Percentiles rank a stretch among this genome's conserved stretches.
These are phyloP conservation scores for Ctenicera cuprea DNA, from an alignment of 2,888 invertebrate genomes.

Conservation along the genomic window DNA sequence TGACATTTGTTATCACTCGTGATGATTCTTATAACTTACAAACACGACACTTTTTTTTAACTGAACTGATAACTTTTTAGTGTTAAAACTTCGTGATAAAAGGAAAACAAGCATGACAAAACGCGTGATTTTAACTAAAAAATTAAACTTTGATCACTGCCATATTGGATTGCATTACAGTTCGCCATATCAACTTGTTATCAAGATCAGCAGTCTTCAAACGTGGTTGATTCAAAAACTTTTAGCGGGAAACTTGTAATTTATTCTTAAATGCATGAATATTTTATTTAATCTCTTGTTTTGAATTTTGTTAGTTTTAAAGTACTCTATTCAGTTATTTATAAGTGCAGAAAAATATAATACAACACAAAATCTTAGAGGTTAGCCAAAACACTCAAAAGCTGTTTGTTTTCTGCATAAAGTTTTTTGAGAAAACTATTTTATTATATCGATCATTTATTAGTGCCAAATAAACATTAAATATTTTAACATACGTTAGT, in stretches of 20 bases:
- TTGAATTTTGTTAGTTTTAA: too few species aligned
- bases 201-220: not conserved
- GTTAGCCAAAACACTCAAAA: too few species aligned
- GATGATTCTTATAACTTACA: not conserved
- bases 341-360: too few species aligned
- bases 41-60: constrained; percentile 11
- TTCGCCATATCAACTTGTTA: not conserved
- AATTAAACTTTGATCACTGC: constrained; percentile 14
- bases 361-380: too few species aligned
- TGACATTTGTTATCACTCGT: not conserved
- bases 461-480: too few species aligned
- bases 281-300: not conserved
- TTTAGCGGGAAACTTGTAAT: not conserved
- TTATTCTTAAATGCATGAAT: not conserved
- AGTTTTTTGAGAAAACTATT: too few species aligned
- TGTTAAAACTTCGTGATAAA: constrained; percentile 8
- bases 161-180: constrained; percentile 13
- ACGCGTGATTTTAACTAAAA: constrained; percentile 6
- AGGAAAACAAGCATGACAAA: not conserved
- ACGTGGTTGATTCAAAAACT: not conserved
- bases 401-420: too few species aligned
- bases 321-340: too few species aligned
- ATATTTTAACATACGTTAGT: too few species aligned
- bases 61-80: not conserved
- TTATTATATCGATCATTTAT: too few species aligned